These are phyloP conservation scores for Conops quadrifasciatus DNA, from an alignment of 2,888 invertebrate genomes.

Conservation along the genomic window DNA sequence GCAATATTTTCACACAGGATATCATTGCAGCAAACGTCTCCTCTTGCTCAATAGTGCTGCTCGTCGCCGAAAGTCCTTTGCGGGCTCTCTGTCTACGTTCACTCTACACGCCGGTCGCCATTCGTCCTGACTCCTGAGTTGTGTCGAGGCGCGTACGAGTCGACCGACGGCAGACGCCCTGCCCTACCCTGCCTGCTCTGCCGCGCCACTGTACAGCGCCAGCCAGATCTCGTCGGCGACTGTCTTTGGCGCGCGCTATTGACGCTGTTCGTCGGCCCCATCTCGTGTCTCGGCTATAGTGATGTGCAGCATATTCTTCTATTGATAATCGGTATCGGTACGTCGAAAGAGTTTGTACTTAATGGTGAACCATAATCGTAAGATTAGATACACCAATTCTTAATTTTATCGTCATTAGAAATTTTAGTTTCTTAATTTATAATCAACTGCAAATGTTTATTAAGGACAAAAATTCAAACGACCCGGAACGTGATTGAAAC, in stretches of 20 bases:
- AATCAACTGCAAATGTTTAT: no score
- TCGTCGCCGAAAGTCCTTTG: constrained; percentile 41
- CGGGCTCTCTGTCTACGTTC: constrained; percentile 43
- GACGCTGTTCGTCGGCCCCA: constrained; percentile 23
- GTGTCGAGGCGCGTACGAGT: no score
- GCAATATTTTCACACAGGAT: constrained; percentile 39
- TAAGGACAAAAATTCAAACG: no score
- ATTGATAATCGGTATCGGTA: not conserved
- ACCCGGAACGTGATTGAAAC: no score
- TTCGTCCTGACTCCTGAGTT: constrained; percentile 56
- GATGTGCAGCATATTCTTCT: not conserved
- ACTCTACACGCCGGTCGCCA: constrained; percentile 53
- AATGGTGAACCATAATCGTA: not conserved
- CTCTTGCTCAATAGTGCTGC: constrained; percentile 23
- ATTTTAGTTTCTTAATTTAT: no score
- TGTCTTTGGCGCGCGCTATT: constrained; percentile 41
- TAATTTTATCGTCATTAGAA: no score
- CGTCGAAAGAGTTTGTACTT: not conserved
- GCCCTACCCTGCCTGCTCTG: no score
- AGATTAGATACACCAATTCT: not conserved
- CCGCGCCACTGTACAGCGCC: constrained; percentile 42
- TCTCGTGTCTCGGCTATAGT: not conserved
- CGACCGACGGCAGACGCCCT: no score
- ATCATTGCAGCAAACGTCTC: constrained; percentile 3
- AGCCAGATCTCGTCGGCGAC: constrained; percentile 39